Evolutionary conservation across 2,888 invertebrate species (phyloP).

Genomic region (Lasioglossum morio): DNA sequence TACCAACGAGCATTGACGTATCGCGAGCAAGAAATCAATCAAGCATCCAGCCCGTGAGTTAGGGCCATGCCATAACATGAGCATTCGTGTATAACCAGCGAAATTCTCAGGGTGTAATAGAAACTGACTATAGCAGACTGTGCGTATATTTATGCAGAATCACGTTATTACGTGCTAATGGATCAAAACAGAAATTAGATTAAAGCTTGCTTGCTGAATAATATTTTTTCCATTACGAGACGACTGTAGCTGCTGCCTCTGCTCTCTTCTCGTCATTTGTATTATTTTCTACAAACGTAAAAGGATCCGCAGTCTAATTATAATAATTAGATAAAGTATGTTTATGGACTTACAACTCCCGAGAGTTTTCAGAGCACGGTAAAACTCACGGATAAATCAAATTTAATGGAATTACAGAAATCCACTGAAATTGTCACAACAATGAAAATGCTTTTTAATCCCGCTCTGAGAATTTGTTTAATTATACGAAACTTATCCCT

Average conservation of each 20-base stretch:
- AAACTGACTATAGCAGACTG: not conserved
- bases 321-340: not conserved
- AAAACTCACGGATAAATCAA: not conserved
- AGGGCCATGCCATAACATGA: not conserved
- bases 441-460: not conserved
- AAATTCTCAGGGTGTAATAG: not conserved
- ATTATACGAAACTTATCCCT: not conserved
- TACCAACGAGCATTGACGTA: slow-evolving; percentile 9
- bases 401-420: not conserved
- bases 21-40: slow-evolving; percentile 8
- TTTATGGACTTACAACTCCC: not conserved
- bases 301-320: too few relatives aligned
- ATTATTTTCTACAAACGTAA: not conserved
- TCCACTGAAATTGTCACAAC: not conserved
- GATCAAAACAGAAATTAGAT: not conserved
- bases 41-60: slow-evolving; percentile 1
- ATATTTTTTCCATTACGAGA: not conserved
- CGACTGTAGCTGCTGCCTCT: not conserved
- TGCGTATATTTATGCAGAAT: not conserved
- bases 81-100: not conserved
- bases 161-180: not conserved
- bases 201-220: not conserved
- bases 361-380: not conserved
- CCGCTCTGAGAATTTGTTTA: not conserved
- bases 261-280: not conserved